Percentiles rank a stretch among this genome's conserved stretches.
These are phyloP conservation scores for Teleopsis dalmanni DNA, from an alignment of 1,140 invertebrate species.

Conservation along the genomic window DNA sequence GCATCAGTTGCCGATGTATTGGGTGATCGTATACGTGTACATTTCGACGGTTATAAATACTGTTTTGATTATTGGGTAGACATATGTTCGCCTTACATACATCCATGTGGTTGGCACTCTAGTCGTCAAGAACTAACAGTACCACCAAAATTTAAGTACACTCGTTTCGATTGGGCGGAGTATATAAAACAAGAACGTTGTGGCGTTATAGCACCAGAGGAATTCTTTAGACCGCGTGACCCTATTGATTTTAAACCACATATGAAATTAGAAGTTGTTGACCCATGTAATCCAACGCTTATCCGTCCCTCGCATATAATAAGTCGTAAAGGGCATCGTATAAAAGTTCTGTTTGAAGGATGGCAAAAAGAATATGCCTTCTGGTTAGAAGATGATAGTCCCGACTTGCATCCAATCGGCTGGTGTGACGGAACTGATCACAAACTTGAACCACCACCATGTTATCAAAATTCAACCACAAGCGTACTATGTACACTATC, in stretches of 20 bases:
- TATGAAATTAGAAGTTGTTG: constrained; percentile 88
- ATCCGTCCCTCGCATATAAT: constrained; percentile 80
- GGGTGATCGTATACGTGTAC: constrained; percentile 77
- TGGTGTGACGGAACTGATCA: constrained; percentile 86
- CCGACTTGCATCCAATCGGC: constrained; percentile 83
- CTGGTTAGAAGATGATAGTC: constrained; percentile 85
- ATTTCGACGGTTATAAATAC: constrained; percentile 93
- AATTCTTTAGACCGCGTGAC: constrained; percentile 72
- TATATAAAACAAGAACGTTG: constrained; percentile 70
- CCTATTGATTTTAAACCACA: constrained; percentile 75
- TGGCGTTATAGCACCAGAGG: constrained; percentile 66
- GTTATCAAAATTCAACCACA: constrained; percentile 17
- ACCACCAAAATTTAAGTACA: constrained; percentile 62
- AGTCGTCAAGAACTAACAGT: constrained; percentile 71
- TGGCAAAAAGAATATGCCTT: constrained; percentile 81
- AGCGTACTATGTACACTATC: constrained; percentile 56
- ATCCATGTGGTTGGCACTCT: constrained; percentile 88
- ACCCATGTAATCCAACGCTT: constrained; percentile 64
- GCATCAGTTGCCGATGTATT: constrained; percentile 78
- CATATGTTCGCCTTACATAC: constrained; percentile 82
- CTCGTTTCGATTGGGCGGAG: constrained; percentile 74
- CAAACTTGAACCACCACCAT: constrained; percentile 72
- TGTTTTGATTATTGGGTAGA: constrained; percentile 92
- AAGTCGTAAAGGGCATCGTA: constrained; percentile 65
- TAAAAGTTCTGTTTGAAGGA: constrained; percentile 85